A percentile compares a stretch with the other conserved stretches of the same genome.
phyloP scores from a whole-genome alignment of 2,113 vertebrate genomes.

The Lethenteron camtschaticum region DNA sequence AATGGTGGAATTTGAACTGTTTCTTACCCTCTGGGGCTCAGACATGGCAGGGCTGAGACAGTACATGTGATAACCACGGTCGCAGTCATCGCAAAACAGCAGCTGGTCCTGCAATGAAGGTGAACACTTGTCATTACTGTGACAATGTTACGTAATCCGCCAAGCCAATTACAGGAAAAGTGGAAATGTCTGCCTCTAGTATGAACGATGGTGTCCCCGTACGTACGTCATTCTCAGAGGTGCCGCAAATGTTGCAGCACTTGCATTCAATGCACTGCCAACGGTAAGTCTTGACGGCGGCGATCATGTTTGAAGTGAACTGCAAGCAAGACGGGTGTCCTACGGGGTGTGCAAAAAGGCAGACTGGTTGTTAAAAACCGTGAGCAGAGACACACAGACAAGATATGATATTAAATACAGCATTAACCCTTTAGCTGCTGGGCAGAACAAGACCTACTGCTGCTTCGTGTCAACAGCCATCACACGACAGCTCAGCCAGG shows the following conservation, averaged over 20 bases:
- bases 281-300: constrained; percentile 76
- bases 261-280: constrained; percentile 98
- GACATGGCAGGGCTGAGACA: constrained; percentile 82
- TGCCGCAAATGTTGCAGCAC: constrained; percentile 85
- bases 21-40: constrained; percentile 65
- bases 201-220: not conserved
- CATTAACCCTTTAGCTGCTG: constrained; percentile 6
- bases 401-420: not conserved
- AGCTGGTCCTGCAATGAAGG: constrained; percentile 43
- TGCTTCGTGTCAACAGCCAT: no score
- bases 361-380: not conserved
- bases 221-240: constrained; percentile 77
- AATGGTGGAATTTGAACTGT: not conserved
- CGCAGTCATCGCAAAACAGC: constrained; percentile 71
- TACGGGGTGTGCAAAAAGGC: constrained; percentile 13
- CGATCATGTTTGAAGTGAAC: constrained; percentile 91
- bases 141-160: no score
- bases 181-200: not conserved
- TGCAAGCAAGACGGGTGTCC: constrained; percentile 80
- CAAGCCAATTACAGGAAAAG: no score
- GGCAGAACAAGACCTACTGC: not conserved
- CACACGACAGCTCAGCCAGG: no score
- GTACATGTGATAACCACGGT: constrained; percentile 83
- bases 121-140: no score
- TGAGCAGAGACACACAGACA: not conserved